Evolutionary conservation across 1,140 invertebrate species (phyloP).

Genomic region (Drosophila lacteicornis): DNA sequence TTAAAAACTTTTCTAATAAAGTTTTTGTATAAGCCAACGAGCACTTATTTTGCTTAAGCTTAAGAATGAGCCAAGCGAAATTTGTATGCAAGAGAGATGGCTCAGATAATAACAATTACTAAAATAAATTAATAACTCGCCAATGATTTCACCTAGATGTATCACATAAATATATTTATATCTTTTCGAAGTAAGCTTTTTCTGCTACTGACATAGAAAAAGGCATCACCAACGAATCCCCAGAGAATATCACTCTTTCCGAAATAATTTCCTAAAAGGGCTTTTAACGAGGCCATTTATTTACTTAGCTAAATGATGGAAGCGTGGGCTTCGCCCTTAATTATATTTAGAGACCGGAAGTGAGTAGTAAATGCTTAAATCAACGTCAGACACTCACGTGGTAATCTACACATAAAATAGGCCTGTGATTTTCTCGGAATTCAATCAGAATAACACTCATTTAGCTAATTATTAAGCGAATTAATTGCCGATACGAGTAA

Average conservation of each 20-base stretch:
- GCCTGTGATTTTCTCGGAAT: not conserved
- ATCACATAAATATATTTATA: not conserved
- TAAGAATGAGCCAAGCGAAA: not conserved
- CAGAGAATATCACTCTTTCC: not conserved
- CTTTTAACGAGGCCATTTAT: conserved; percentile 45
- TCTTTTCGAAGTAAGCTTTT: not conserved
- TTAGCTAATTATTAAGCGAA: conserved; percentile 7
- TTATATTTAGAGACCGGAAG: not conserved
- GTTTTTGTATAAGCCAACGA: conserved; percentile 7
- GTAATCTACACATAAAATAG: not conserved
- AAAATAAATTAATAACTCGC: no score
- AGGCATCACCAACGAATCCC: not conserved
- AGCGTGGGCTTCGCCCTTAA: conserved; percentile 4
- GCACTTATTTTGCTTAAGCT: not conserved
- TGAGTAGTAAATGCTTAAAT: conserved; percentile 5
- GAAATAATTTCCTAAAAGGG: not conserved
- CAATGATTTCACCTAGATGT: not conserved
- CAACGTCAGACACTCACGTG: not conserved
- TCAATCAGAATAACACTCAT: not conserved
- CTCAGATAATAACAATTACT: not conserved
- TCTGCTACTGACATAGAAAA: not conserved
- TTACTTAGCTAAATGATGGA: conserved; percentile 35
- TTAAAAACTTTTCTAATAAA: not conserved
- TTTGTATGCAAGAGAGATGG: not conserved
- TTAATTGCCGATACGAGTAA: not conserved